phyloP scores from a whole-genome alignment of 1,140 invertebrate genomes.

The Conus ventricosus region DNA sequence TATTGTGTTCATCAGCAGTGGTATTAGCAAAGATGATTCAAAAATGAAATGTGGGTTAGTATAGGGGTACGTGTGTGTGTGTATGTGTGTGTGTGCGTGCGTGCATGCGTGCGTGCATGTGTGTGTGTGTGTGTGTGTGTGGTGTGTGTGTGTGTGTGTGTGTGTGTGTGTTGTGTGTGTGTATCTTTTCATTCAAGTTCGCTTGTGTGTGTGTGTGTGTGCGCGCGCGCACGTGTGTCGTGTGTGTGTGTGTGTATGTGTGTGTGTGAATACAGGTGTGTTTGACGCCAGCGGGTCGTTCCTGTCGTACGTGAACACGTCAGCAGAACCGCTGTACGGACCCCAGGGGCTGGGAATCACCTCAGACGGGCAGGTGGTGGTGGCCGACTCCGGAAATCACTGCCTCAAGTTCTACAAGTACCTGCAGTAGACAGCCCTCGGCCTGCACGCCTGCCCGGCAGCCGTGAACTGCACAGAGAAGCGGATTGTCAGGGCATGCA shows the following conservation, averaged over 20 bases:
- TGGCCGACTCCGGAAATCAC: conserved; percentile 80
- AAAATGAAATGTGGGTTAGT: background rate
- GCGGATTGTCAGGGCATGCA: no score
- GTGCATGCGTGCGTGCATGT: no score
- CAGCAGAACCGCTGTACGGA: conserved; percentile 78
- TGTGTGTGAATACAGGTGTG: conserved; percentile 70
- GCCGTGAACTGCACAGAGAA: no score
- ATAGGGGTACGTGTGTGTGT: background rate
- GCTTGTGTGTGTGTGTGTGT: background rate
- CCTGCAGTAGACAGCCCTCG: conserved; percentile 64
- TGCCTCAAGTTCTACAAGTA: conserved; percentile 79
- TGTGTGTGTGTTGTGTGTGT: background rate
- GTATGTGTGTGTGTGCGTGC: conserved; percentile 1
- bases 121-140: background rate
- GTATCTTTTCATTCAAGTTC: background rate
- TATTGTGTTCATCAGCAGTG: background rate
- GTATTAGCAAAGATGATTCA: no score
- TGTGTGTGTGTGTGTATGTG: background rate
- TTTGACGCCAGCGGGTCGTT: conserved; percentile 79
- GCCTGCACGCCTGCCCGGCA: no score
- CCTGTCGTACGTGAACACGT: conserved; percentile 78
- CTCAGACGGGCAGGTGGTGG: conserved; percentile 77
- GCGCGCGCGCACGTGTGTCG: no score
- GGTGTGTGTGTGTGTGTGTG: no score
- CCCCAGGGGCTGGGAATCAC: conserved; percentile 78